Evolutionary conservation across 2,888 invertebrate genomes (phyloP).

Genomic region (Nowickia ferox): DNA sequence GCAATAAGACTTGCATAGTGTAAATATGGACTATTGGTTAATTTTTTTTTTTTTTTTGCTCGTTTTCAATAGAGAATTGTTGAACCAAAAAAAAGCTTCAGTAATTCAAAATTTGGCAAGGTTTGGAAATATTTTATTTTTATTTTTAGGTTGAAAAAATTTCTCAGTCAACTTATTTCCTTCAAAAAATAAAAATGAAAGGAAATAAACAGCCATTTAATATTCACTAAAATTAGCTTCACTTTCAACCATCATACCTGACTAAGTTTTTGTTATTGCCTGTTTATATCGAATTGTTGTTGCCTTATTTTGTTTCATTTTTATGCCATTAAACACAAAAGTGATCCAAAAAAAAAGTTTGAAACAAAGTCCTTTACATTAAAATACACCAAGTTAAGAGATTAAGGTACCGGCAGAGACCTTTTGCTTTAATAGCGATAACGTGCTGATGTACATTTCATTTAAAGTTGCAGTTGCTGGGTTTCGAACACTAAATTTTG

Average conservation of each 20-base stretch:
- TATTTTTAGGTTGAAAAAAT: neutral
- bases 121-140: no score
- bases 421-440: constrained; percentile 65
- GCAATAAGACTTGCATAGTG: no score
- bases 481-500: neutral
- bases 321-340: constrained; percentile 55
- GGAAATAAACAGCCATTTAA: constrained; percentile 34
- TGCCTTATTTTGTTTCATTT: constrained; percentile 27
- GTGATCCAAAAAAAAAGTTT: constrained; percentile 19
- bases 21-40: no score
- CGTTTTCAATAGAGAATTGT: no score
- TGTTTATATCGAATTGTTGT: constrained; percentile 25
- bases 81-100: no score
- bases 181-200: constrained; percentile 26
- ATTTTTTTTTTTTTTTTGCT: no score
- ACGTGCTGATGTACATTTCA: constrained; percentile 68
- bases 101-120: no score
- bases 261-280: constrained; percentile 43
- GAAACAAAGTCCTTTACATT: constrained; percentile 49
- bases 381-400: constrained; percentile 30
- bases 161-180: neutral
- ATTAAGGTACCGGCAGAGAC: constrained; percentile 36
- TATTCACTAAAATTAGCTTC: constrained; percentile 65
- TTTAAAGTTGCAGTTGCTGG: constrained; percentile 35
- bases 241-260: constrained; percentile 45